Percentiles rank a stretch among this genome's conserved stretches.
phyloP scores from a whole-genome alignment of 2,797 vertebrate species.

The Hirundo rustica region DNA sequence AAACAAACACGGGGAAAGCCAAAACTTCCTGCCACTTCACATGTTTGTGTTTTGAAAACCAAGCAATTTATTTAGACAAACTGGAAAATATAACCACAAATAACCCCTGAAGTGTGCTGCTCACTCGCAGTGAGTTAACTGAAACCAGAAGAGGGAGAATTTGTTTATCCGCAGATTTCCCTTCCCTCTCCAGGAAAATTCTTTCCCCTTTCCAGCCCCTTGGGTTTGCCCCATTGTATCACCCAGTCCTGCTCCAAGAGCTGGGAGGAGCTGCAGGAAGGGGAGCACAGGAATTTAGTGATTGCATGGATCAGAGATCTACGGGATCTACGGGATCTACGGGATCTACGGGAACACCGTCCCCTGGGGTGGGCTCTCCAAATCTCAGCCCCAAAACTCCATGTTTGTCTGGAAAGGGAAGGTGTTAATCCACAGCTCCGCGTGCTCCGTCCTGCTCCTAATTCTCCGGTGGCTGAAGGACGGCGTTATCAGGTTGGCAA shows the following conservation, averaged over 20 bases:
- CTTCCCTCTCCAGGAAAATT: neutral
- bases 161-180: neutral
- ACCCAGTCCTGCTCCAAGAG: neutral
- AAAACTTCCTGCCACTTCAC: slow-evolving; percentile 34
- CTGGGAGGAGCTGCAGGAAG: neutral
- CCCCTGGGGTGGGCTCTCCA: no score
- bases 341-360: rapidly evolving
- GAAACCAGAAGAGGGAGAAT: neutral
- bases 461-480: slow-evolving; percentile 32
- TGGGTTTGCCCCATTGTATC: neutral
- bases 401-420: neutral
- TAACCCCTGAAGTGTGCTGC: neutral
- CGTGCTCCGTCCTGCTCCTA: neutral
- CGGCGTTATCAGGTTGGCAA: slow-evolving; percentile 6
- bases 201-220: neutral
- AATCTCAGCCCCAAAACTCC: neutral
- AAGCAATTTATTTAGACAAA: neutral
- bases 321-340: no score
- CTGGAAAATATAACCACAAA: neutral
- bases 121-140: neutral
- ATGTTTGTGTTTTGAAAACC: slow-evolving; percentile 17
- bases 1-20: slow-evolving; percentile 1
- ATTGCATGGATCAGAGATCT: neutral
- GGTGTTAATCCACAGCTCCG: neutral
- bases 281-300: neutral